Evolutionary conservation across 2,113 vertebrate genomes (phyloP).

Genomic region (Carassius carassius): DNA sequence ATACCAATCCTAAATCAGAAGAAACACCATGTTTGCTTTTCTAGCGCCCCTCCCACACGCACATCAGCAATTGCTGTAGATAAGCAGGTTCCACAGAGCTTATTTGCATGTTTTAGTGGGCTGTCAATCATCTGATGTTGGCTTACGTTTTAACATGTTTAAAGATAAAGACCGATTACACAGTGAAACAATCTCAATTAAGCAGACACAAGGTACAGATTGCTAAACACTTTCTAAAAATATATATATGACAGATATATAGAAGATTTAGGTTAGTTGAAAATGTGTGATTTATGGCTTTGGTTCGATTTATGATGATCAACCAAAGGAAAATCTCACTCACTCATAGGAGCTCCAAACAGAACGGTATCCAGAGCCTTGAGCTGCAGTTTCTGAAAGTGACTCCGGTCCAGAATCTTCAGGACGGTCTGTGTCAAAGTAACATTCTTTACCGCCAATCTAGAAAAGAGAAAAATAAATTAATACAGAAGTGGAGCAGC

Average conservation of each 20-base stretch:
- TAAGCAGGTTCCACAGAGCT: neutral
- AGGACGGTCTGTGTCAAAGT: conserved; percentile 88
- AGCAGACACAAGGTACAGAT: neutral
- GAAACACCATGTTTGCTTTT: neutral
- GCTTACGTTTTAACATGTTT: neutral
- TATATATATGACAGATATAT: neutral
- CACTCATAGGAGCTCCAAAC: conserved; percentile 91
- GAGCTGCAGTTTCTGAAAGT: conserved; percentile 93
- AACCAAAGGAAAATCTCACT: conserved; percentile 62
- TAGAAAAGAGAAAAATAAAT: conserved; percentile 61
- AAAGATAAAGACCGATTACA: neutral
- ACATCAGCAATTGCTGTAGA: neutral
- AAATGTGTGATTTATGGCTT: neutral
- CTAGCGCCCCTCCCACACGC: too few species aligned
- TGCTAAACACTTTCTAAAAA: neutral
- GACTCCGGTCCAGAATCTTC: conserved; percentile 94
- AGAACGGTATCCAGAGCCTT: conserved; percentile 94
- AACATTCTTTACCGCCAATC: conserved; percentile 88
- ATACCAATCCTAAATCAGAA: neutral
- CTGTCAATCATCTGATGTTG: neutral
- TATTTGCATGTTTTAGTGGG: neutral
- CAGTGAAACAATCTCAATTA: neutral
- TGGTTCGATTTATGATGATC: too few species aligned
- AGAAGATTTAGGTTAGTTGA: neutral
- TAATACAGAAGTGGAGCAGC: neutral